A percentile compares a stretch with the other conserved stretches of the same genome.
phyloP scores from a whole-genome alignment of 2,888 invertebrate species.

The Himalopsyche anomala region DNA sequence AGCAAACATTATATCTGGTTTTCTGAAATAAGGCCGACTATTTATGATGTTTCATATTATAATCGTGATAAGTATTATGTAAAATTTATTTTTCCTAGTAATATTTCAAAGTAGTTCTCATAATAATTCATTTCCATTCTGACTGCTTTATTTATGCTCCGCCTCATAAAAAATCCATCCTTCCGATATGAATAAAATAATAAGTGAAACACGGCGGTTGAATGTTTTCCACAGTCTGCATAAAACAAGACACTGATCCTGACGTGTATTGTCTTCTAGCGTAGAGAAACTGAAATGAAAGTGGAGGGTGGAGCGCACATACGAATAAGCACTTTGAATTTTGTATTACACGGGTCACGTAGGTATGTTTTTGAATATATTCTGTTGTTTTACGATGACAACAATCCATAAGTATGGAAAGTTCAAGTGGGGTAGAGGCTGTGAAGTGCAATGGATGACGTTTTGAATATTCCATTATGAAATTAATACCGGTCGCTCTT shows the following conservation, averaged over 20 bases:
- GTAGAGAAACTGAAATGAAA: slow-evolving; percentile 36
- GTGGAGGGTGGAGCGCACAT: slow-evolving; percentile 36
- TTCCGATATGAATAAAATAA: slow-evolving; percentile 31
- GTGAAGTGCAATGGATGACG: slow-evolving; percentile 44
- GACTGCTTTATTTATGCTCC: too few species aligned
- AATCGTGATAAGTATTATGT: too few species aligned
- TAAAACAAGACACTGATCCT: slow-evolving; percentile 46
- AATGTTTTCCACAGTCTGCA: slow-evolving; percentile 19
- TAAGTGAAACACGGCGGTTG: slow-evolving; percentile 35
- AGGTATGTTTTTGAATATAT: slow-evolving; percentile 48
- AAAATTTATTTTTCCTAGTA: too few species aligned
- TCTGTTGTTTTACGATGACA: slow-evolving; percentile 52
- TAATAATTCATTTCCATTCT: too few species aligned
- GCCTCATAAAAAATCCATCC: slow-evolving; percentile 4
- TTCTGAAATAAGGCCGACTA: too few species aligned
- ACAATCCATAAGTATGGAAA: slow-evolving; percentile 49
- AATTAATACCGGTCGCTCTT: neutral
- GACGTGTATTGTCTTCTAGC: slow-evolving; percentile 57
- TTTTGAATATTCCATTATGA: neutral
- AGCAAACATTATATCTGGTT: too few species aligned
- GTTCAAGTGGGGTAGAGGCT: slow-evolving; percentile 11
- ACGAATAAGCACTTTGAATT: slow-evolving; percentile 58
- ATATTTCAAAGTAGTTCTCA: too few species aligned
- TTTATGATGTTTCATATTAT: too few species aligned
- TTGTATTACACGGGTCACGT: slow-evolving; percentile 53